A percentile compares a stretch with the other conserved stretches of the same genome.
phyloP scores from a whole-genome alignment of 2,888 invertebrate species.

The Doris montereyensis region DNA sequence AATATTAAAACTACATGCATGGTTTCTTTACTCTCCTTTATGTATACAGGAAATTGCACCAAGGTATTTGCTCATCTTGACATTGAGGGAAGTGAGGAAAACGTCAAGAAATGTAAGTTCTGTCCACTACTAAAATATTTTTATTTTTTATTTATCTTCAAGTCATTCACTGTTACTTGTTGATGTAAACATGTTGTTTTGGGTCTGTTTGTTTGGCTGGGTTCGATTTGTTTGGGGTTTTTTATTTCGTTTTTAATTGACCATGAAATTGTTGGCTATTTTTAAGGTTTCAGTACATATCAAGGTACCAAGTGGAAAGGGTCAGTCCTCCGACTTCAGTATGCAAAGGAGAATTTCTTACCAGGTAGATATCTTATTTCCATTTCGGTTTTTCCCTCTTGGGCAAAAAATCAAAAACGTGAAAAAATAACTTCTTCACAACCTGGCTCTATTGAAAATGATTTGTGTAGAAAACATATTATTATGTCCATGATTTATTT shows the following conservation, averaged over 20 bases:
- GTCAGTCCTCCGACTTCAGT: constrained; percentile 54
- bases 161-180: not conserved
- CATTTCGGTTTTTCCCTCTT: not conserved
- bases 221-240: no score
- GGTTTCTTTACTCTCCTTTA: not conserved
- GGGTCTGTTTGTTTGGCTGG: not conserved
- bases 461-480: no score
- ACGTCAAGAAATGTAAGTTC: not conserved
- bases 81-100: not conserved
- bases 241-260: not conserved
- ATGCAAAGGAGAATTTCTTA: constrained; percentile 61
- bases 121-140: no score
- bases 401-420: no score
- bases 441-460: no score
- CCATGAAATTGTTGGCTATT: not conserved
- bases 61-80: not conserved
- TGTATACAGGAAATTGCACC: not conserved
- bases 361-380: constrained; percentile 48
- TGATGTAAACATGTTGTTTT: not conserved
- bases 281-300: constrained; percentile 55
- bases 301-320: constrained; percentile 66
- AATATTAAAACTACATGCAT: no score
- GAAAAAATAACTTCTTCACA: no score
- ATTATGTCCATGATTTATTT: no score
- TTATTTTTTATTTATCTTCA: no score